These are phyloP conservation scores for Leptoclinus maculatus DNA, from an alignment of 2,797 vertebrate species.

Conservation along the genomic window DNA sequence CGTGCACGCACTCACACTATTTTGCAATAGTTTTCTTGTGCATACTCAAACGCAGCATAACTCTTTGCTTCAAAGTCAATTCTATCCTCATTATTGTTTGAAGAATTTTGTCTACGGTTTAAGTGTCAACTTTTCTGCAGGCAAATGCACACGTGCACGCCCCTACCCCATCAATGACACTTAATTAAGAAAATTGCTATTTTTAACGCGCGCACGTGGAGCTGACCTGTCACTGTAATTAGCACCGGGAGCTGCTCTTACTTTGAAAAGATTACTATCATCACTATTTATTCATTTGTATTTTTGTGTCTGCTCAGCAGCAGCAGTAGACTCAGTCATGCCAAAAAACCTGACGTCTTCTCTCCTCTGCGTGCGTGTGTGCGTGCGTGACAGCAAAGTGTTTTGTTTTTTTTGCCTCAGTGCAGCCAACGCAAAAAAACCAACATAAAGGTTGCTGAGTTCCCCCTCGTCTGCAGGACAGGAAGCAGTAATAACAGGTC, in stretches of 20 bases:
- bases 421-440: neutral
- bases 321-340: slow-evolving; percentile 4
- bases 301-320: slow-evolving; percentile 57
- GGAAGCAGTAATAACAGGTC: slow-evolving; percentile 71
- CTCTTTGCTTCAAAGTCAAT: neutral
- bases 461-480: slow-evolving; percentile 61
- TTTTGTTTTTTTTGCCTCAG: slow-evolving; percentile 37
- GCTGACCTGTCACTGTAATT: slow-evolving; percentile 60
- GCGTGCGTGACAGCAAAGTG: slow-evolving; percentile 44
- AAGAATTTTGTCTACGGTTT: neutral
- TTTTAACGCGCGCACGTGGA: slow-evolving; percentile 16
- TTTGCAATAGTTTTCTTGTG: neutral
- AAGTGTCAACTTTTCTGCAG: neutral
- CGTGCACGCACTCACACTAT: neutral
- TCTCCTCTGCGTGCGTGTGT: neutral
- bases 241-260: slow-evolving; percentile 28
- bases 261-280: slow-evolving; percentile 51
- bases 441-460: slow-evolving; percentile 30
- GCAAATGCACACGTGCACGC: neutral
- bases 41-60: neutral
- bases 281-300: slow-evolving; percentile 24
- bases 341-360: neutral
- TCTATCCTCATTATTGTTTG: neutral
- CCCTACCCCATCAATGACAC: slow-evolving; percentile 11
- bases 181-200: slow-evolving; percentile 50